Evolutionary conservation across 1,140 invertebrate species (phyloP), one percentile per base, ranked within the genome.

Genomic region (Geopemphigus sp.): DNA sequence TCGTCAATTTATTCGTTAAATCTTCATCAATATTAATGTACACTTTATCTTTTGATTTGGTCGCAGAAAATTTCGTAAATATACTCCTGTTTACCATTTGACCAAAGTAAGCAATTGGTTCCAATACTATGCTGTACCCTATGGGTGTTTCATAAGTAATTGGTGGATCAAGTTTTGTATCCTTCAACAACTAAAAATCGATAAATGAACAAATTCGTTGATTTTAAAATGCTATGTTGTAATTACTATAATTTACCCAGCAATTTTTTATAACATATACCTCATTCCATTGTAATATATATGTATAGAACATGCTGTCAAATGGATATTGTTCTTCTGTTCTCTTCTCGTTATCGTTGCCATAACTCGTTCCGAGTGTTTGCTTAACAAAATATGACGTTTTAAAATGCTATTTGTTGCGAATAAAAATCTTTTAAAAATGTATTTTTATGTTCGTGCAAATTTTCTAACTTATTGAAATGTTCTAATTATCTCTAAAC

Each of bases 251-350:
- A 32, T 63, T 32, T 6, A 32, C 26, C 0, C 2, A 64, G 29
- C 39, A 1, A 24, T 50, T 50, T 14, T 32, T n/a, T 1, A 22
- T 54, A 22, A n/a, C 29, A 39, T 39, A 39, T 74, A 74, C 72
- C 72, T 57, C 26, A 10, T 57, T 45, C 12, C n/a, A 32, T 74
- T 57, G 26, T 5, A 74, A 8, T 56, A 39, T 39, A 74, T 74
- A 74, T n/a, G 72, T 57, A 74, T 74, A 74, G 26, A 32, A 39
- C 22, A 11, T 12, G 1, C 29, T 24, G 19, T 32, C 19, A 39
- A 74, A 74, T 14, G 53, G 72, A 39, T 57, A 74, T 17, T 72
- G 10, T 72, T 72, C 17, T 72, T 73, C 47, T 29, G 17, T 22
- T 1, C 4, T 17, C 0, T 53, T 24, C 22, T 4, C 50, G 8